Base-by-base conservation (phyloP, 2,113 vertebrate genomes). In the Meleagris gallopavo region DNA sequence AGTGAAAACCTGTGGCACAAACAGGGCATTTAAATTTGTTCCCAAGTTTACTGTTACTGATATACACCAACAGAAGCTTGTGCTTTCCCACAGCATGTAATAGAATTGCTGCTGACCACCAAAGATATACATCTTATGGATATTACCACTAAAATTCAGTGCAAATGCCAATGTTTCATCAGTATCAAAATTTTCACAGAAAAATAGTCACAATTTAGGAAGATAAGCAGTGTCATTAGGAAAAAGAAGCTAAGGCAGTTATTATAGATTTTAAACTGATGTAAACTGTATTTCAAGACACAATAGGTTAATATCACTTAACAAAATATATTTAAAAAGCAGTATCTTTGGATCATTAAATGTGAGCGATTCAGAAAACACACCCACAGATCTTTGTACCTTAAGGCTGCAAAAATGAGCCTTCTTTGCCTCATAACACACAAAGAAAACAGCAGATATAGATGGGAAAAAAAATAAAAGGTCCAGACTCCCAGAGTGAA, bases 21-120 rank as follows among this genome's bases (percentile, higher is more conserved):
- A 77, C 14, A 83, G 22, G 40, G 38, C 46, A 61, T 70, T 87
- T 76, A 73, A 82, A 91, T 89, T 86, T 80, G 25, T 71, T 80
- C 61, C 82, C 87, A 75, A 94, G 83, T 83, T 91, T 83, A 83
- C 79, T 74, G 16, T 72, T 76, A 21, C 67, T 36, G n/a, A 80
- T 55, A 15, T 57, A 74, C 92, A 93, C 54, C 41, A 70, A 70
- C 43, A 55, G 46, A 94, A 46, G 19, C 4, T 77, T 76, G 32
- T 34, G n/a, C 40, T 86, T 89, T 19, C 7, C 66, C 32, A n/a
- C 30, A 86, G 72, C 41, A 25, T 34, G 2, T 50, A 71, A 66
- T 30, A 73, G 50, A 92, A 19, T 2, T 82, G n/a, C 66, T 92
- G 65, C 70, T 79, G 71, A 22, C 45, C 36, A 17, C 13, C 13